Evolutionary conservation across 2,888 invertebrate genomes (phyloP).

Genomic region (Harpalus rufipes): DNA sequence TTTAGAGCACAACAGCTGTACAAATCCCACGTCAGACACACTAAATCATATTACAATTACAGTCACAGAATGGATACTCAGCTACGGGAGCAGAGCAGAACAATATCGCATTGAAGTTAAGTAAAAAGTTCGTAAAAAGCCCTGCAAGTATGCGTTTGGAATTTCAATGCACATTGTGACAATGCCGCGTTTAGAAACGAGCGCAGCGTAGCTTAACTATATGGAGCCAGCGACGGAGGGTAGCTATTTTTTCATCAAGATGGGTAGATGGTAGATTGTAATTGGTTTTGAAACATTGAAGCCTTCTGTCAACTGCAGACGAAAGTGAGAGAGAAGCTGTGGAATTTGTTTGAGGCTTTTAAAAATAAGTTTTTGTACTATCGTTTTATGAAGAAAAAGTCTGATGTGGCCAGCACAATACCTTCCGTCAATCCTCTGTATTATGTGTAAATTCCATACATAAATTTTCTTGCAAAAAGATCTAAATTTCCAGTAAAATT

Average conservation of each 20-base stretch:
- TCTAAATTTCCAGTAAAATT: too few relatives aligned
- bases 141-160: constrained; percentile 37
- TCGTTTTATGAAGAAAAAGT: too few relatives aligned
- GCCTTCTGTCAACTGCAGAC: background rate
- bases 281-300: background rate
- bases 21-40: constrained; percentile 24
- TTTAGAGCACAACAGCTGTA: constrained; percentile 13
- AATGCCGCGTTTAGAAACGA: background rate
- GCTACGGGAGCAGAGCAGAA: constrained; percentile 34
- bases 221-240: background rate
- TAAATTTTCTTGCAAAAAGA: too few relatives aligned
- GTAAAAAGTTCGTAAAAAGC: constrained; percentile 57
- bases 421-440: too few relatives aligned
- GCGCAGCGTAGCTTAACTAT: too few relatives aligned
- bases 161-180: constrained; percentile 33
- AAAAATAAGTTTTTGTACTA: too few relatives aligned
- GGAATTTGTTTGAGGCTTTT: background rate
- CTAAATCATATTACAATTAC: constrained; percentile 50
- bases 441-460: too few relatives aligned
- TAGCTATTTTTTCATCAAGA: background rate
- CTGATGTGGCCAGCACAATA: too few relatives aligned
- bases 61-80: constrained; percentile 17
- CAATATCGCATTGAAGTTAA: constrained; percentile 59
- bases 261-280: background rate
- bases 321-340: too few relatives aligned